Conservation (phyloP, 2,113 vertebrate genomes). For the Gymnobelideus leadbeateri region DNA sequence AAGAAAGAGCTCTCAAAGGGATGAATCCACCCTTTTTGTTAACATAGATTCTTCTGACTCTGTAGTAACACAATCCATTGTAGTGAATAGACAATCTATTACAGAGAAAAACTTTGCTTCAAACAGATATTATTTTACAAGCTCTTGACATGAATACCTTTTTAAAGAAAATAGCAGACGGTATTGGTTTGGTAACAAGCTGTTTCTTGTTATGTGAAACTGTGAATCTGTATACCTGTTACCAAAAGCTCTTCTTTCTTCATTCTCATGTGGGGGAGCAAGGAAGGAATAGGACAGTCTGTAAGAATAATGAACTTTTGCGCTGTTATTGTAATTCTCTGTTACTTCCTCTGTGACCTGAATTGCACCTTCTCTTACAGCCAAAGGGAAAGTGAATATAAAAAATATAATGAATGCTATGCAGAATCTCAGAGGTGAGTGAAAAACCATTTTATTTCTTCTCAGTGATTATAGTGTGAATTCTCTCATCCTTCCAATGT, state of each 20-base stretch:
- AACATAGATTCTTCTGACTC: too few species aligned
- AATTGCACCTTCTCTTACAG: slow-evolving; percentile 49
- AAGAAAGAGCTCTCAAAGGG: slow-evolving; percentile 11
- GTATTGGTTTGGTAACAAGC: background rate
- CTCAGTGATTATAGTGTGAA: background rate
- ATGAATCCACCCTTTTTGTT: background rate
- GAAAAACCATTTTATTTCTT: slow-evolving; percentile 8
- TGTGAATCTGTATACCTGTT: background rate
- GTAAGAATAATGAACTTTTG: background rate
- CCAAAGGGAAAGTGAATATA: slow-evolving; percentile 49
- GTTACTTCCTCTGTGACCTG: background rate
- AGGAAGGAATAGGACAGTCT: slow-evolving; percentile 5
- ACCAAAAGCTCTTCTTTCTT: slow-evolving; percentile 39
- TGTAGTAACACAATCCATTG: too few species aligned
- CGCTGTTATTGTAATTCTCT: slow-evolving; percentile 23
- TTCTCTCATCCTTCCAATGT: background rate
- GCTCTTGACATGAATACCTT: too few species aligned
- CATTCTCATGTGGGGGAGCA: background rate
- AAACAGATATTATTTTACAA: too few species aligned
- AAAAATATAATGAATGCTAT: slow-evolving; percentile 12
- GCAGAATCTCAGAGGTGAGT: slow-evolving; percentile 61
- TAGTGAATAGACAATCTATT: too few species aligned
- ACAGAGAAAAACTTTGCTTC: too few species aligned
- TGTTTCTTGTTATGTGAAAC: background rate
- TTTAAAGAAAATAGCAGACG: too few species aligned